Evolutionary conservation across 2,113 vertebrate genomes (phyloP), one percentile per base, ranked within the genome.

Genomic region (Colossoma macropomum): DNA sequence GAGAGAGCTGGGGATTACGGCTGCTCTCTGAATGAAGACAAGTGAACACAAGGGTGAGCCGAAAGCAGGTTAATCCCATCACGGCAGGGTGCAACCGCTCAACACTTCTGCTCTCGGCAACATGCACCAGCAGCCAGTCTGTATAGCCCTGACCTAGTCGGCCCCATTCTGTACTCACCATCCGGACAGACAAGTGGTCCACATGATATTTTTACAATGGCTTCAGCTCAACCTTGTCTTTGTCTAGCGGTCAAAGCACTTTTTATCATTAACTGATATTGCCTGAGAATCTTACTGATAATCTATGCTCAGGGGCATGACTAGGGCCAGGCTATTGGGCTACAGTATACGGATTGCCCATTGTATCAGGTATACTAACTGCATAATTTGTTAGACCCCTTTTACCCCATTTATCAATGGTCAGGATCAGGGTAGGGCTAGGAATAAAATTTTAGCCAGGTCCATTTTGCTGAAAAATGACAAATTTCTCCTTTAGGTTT

Each of bases 21-120:
- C 68, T 82, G 69, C 38, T 75, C 62, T 83, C 38, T 86, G 75
- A 70, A 86, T 83, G 80, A 77, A 75, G 80, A 86, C 34, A 30
- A 79, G 78, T 50, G 71, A 69, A 60, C 77, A 56, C 50, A 17
- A 68, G 80, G 52, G 10, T 17, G 45, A 75, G 72, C 2, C n/a
- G 50, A 82, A 82, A 82, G 62, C 81, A 76, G 71, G 75, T 82
- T 86, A 86, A 86, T 86, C 80, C 60, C 50, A 82, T 78, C 74
- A 70, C 59, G 56, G 65, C 30, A 71, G 32, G 50, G 9, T 70
- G n/a, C 50, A 80, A 56, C 34, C 28, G 23, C 23, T 21, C 7
- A n/a, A 79, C 32, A 54, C 17, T 34, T 50, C 21, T 28, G 74
- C n/a, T 48, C 79, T 77, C 60, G 27, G 27, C 28, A 68, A 34